Evolutionary conservation across 1,140 invertebrate genomes (phyloP).

Genomic region (Pissodes strobi): DNA sequence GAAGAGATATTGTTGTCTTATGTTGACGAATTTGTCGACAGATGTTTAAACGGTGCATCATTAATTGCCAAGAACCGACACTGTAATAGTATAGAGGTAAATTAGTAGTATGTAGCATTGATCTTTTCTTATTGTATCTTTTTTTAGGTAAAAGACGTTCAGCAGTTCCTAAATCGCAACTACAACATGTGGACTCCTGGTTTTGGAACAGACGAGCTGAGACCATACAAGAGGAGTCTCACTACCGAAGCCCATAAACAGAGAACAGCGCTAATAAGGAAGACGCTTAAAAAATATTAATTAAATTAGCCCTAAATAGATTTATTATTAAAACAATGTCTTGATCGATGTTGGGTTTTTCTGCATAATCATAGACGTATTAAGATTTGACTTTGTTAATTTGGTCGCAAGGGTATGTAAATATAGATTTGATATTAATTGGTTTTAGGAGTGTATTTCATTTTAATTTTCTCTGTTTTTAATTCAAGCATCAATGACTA

Average conservation of each 20-base stretch:
- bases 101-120: no score
- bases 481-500: no score
- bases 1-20: conserved; percentile 91
- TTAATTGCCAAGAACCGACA: conserved; percentile 91
- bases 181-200: conserved; percentile 97
- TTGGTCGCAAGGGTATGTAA: no score
- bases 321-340: no score
- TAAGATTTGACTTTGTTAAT: no score
- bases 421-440: no score
- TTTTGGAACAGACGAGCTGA: conserved; percentile 90
- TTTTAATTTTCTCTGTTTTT: no score
- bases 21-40: conserved; percentile 96
- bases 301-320: no score
- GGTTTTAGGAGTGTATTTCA: no score
- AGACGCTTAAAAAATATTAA: conserved; percentile 90
- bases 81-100: conserved; percentile 77
- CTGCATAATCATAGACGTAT: no score
- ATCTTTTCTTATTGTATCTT: not conserved
- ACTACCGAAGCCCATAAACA: conserved; percentile 96
- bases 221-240: conserved; percentile 86
- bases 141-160: conserved; percentile 82
- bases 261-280: conserved; percentile 86
- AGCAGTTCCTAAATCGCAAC: conserved; percentile 89
- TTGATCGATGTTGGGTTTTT: no score
- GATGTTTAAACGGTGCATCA: conserved; percentile 86